phyloP scores from a whole-genome alignment of 2,113 vertebrate genomes.

The Malurus cyaneus region DNA sequence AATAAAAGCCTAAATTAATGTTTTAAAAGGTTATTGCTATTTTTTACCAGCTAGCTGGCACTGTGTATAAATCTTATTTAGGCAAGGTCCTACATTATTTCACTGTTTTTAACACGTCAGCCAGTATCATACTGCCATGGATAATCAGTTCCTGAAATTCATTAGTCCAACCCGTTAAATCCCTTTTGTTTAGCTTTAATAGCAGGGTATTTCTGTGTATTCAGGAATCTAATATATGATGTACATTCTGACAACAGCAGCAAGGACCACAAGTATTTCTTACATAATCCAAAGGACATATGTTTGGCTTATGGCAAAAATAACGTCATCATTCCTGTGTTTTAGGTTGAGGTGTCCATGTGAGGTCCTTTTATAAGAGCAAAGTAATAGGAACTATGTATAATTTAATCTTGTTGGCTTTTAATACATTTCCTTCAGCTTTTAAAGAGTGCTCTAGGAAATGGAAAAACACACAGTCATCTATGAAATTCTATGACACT shows the following conservation, averaged over 20 bases:
- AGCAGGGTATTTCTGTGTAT: conserved; percentile 51
- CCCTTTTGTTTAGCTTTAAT: conserved; percentile 73
- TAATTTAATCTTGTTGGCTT: conserved; percentile 45
- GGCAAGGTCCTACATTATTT: conserved; percentile 69
- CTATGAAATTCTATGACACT: conserved; percentile 58
- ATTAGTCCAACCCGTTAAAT: conserved; percentile 72
- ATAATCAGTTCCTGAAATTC: conserved; percentile 77
- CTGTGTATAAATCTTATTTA: conserved; percentile 74
- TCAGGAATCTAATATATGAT: conserved; percentile 62
- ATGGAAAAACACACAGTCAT: conserved; percentile 52
- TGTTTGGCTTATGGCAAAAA: conserved; percentile 49
- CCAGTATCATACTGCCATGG: conserved; percentile 68
- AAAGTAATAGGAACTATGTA: conserved; percentile 44
- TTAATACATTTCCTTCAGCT: conserved; percentile 58
- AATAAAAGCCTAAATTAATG: conserved; percentile 81
- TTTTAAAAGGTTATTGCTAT: conserved; percentile 84
- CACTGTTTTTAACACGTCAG: conserved; percentile 64
- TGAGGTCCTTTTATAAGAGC: conserved; percentile 52
- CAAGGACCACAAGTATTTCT: conserved; percentile 52
- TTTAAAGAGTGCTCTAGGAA: conserved; percentile 61
- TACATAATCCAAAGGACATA: conserved; percentile 63
- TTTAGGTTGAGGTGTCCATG: conserved; percentile 51
- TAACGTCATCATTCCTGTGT: conserved; percentile 25
- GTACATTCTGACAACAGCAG: conserved; percentile 56
- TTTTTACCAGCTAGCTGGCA: conserved; percentile 78